Base-by-base conservation (phyloP, 2,888 invertebrate species). In the Stegophylla sp. region DNA sequence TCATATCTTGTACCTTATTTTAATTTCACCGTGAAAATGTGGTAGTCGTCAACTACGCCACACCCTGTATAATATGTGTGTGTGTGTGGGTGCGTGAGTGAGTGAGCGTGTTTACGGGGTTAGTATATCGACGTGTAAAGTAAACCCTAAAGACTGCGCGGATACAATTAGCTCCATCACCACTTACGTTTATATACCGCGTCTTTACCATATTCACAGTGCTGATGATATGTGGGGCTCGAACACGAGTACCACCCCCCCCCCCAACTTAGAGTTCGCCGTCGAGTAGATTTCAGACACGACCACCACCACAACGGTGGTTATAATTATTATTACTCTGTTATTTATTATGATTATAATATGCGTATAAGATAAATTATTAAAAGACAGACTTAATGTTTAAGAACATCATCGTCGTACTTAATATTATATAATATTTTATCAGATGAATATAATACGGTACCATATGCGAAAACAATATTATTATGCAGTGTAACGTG, bases 131-230 rank as follows among this genome's bases (percentile, higher is more conserved):
- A 53, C 5, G 12, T 41, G 10, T 41, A 41, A 20, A 9, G 1
- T 41, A 4, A 17, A 34, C 15, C 17, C 20, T 45, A 28, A 73
- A 28, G 43, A 61, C 53, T 34, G 53, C 3, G 23, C 3, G 23
- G 23, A 53, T 7, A 20, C 43, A 73, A 73, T 73, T 73, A 61
- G 26, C 59, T 59, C 43, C 73, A 28, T 45, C 34, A 3, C 34
- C 34, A 34, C 34, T n/a, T n/a, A n/a, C 34, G 4, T 34, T 3
- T 34, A 34, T 7, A 34, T 7, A 34, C 51, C 13, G 28, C 45
- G 13, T 23, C 64, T 66, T 43, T 26, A 17, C 26, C 45, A 73
- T 73, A 73, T 73, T 73, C 45, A 73, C 61, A 15, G 3, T 4
- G 28, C 13, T 45, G 43, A 20, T 61, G 15, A 61, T 28, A 59